Evolutionary conservation across 2,113 vertebrate genomes (phyloP), one percentile per base, ranked within the genome.

Genomic region (Dendrocopos noguchii): DNA sequence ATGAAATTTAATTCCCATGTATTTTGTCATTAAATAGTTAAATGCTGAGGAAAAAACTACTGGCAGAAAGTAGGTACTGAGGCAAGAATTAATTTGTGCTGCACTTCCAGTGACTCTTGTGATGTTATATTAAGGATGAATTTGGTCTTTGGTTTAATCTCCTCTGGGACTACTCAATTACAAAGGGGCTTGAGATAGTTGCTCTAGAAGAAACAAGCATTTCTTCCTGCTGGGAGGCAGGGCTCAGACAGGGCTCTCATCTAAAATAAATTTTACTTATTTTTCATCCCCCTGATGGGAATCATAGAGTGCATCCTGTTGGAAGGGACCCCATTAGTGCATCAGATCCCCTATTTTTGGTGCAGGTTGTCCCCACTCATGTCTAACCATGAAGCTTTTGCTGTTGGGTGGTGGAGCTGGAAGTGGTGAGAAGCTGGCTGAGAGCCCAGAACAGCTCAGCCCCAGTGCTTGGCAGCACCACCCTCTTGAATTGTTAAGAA

Each of bases 121-220:
- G 67, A 36, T 77, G 44, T 71, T 94, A 33, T 39, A 90, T 52
- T 84, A 84, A 87, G 71, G 76, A 77, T 78, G 60, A 93, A 74
- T 96, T 92, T 89, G 81, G 92, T 85, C 53, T 93, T 67, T 42
- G 53, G 21, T 56, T 91, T 87, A 87, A 85, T 87, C 31, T 91
- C 81, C 60, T 64, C 34, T 9, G 76, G 60, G 93, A 90, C 55
- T 88, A 42, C 65, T 85, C 53, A 42, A 0, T 92, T 87, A 52
- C 3, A 10, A 82, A 84, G 28, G 36, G 39, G 39, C 87, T 96
- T 74, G 79, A 64, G 76, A 67, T 16, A 34, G 72, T 29, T 79
- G 65, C 66, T 77, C 16, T 64, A 39, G 57, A 64, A 70, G 63
- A 79, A 87, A 55, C 34, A 55, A 68, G 42, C 29, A 67, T 66